phyloP scores from a whole-genome alignment of 1,140 invertebrate species.

The Ceratina calcarata region DNA sequence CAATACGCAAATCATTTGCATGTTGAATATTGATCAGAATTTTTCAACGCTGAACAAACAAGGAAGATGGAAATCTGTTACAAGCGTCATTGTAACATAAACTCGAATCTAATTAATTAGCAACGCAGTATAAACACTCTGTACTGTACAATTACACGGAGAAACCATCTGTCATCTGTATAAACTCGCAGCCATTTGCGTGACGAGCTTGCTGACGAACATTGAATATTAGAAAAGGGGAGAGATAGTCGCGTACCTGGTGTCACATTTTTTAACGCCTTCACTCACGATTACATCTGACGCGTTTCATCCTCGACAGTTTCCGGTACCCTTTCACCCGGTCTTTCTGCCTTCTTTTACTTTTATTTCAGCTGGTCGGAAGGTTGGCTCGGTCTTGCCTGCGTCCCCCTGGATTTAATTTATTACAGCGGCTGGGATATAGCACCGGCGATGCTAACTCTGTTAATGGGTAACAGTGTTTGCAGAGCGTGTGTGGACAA shows the following conservation, averaged over 20 bases:
- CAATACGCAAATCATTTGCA: too few relatives aligned
- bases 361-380: not conserved
- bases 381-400: not conserved
- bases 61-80: too few relatives aligned
- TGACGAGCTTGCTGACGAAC: too few relatives aligned
- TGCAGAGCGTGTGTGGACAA: conserved; percentile 50
- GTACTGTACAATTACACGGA: too few relatives aligned
- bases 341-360: not conserved
- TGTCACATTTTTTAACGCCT: conserved; percentile 46
- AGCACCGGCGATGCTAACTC: conserved; percentile 59
- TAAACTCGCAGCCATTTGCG: too few relatives aligned
- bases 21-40: too few relatives aligned
- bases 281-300: conserved; percentile 42
- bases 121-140: too few relatives aligned
- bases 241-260: conserved; percentile 19
- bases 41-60: too few relatives aligned
- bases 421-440: conserved; percentile 59
- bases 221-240: too few relatives aligned
- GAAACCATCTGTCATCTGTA: too few relatives aligned
- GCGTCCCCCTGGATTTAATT: conserved; percentile 64
- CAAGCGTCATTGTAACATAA: too few relatives aligned
- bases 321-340: not conserved
- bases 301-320: conserved; percentile 45
- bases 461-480: conserved; percentile 64
- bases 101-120: too few relatives aligned